phyloP scores from a whole-genome alignment of 2,888 invertebrate species.

The Eristalis arbustorum region DNA sequence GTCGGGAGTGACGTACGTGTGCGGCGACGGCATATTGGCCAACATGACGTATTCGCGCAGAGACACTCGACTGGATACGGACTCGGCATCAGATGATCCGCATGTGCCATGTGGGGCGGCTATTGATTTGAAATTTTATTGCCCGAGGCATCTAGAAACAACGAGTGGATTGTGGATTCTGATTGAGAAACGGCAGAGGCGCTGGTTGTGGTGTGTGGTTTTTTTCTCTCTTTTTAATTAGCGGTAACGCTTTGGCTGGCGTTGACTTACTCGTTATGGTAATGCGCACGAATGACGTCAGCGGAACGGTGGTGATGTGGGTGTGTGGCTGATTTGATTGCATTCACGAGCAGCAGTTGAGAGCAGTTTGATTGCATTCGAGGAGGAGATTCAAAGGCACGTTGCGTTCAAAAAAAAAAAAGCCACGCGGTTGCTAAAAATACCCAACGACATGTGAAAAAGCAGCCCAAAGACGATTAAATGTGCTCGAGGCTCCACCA shows the following conservation, averaged over 20 bases:
- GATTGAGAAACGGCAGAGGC: too few species aligned
- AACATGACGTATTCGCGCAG: background rate
- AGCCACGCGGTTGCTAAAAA: too few species aligned
- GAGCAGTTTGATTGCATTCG: too few species aligned
- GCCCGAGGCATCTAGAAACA: background rate
- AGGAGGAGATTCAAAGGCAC: too few species aligned
- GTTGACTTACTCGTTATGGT: background rate
- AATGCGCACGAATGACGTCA: background rate
- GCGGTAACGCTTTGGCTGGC: background rate
- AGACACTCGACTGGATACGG: background rate
- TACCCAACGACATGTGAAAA: too few species aligned
- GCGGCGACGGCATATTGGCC: background rate
- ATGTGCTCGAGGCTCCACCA: too few species aligned
- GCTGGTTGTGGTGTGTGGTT: background rate
- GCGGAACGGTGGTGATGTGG: background rate
- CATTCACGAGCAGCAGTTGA: background rate
- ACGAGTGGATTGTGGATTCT: background rate
- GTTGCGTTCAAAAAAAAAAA: too few species aligned
- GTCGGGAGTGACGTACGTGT: background rate
- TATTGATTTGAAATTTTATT: constrained; percentile 1
- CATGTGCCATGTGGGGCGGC: background rate
- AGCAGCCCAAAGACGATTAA: too few species aligned
- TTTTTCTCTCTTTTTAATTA: background rate
- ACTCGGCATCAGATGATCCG: background rate
- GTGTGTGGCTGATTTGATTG: background rate